A percentile compares a stretch with the other conserved stretches of the same genome.
phyloP scores from a whole-genome alignment of 2,113 vertebrate species.

The Xyliphius kryptos region DNA sequence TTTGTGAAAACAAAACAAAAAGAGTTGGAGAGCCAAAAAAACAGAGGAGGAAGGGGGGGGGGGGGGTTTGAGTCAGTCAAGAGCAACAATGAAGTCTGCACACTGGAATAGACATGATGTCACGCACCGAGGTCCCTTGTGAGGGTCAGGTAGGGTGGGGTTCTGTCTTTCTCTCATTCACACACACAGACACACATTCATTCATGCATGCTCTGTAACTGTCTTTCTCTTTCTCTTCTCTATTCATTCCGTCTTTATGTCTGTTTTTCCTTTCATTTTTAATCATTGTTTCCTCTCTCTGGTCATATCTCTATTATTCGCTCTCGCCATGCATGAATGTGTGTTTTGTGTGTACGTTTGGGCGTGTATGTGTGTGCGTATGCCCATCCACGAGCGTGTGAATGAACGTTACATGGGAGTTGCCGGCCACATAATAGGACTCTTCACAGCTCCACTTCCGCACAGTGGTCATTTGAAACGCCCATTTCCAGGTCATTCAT shows the following conservation, averaged over 20 bases:
- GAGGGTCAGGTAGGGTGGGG: slow-evolving; percentile 50
- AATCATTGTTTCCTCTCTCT: slow-evolving; percentile 24
- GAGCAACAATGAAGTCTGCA: slow-evolving; percentile 56
- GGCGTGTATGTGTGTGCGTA: slow-evolving; percentile 41
- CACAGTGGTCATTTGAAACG: slow-evolving; percentile 55
- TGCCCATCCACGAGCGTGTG: slow-evolving; percentile 55
- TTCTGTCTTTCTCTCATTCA: slow-evolving; percentile 46
- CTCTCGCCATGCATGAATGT: slow-evolving; percentile 9
- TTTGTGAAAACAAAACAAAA: slow-evolving; percentile 62
- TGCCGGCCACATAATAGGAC: slow-evolving; percentile 42
- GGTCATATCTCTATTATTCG: slow-evolving; percentile 11
- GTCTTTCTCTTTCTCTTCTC: slow-evolving; percentile 17
- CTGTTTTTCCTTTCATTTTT: slow-evolving; percentile 22
- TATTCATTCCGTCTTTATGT: slow-evolving; percentile 15
- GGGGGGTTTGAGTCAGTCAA: slow-evolving; percentile 46
- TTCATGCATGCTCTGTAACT: no score
- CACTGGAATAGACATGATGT: slow-evolving; percentile 59
- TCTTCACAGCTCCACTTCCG: slow-evolving; percentile 62
- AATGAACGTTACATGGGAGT: slow-evolving; percentile 45
- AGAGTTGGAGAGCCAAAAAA: slow-evolving; percentile 42
- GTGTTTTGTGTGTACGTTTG: slow-evolving; percentile 7
- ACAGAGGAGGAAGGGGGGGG: slow-evolving; percentile 37
- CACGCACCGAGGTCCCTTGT: slow-evolving; percentile 53
- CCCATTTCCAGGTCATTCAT: slow-evolving; percentile 66
- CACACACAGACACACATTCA: slow-evolving; percentile 21